These are phyloP conservation scores for Stenolophus ochropezus DNA, from an alignment of 2,888 invertebrate genomes.

Conservation along the genomic window DNA sequence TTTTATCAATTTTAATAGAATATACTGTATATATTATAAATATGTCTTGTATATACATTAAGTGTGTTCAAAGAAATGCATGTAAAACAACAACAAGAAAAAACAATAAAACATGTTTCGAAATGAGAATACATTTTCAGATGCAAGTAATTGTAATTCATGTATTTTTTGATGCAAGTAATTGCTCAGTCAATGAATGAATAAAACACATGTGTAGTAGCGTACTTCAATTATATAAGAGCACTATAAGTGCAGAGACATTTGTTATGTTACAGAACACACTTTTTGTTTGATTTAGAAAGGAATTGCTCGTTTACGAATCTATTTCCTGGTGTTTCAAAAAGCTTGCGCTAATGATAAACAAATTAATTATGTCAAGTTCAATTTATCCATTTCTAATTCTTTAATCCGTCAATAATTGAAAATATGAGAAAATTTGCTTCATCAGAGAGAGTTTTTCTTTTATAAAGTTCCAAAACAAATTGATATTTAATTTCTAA, in stretches of 20 bases:
- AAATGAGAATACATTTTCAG: too few species aligned
- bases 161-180: neutral
- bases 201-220: neutral
- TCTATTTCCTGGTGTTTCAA: neutral
- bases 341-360: neutral
- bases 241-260: neutral
- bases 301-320: slow-evolving; percentile 7
- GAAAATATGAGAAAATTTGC: neutral
- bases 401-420: neutral
- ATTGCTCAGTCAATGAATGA: slow-evolving; percentile 7
- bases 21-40: too few species aligned
- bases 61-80: too few species aligned
- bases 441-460: too few species aligned
- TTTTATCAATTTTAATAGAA: too few species aligned
- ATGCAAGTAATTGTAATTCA: neutral
- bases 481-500: too few species aligned
- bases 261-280: slow-evolving; percentile 16
- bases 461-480: too few species aligned
- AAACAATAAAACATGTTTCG: too few species aligned
- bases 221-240: slow-evolving; percentile 16
- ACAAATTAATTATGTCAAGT: neutral
- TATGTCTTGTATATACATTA: too few species aligned
- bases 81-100: too few species aligned
- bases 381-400: too few species aligned
- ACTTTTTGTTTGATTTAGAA: slow-evolving; percentile 18